Conservation (phyloP, 2,113 vertebrate species). For the Pelmatolapia mariae region DNA sequence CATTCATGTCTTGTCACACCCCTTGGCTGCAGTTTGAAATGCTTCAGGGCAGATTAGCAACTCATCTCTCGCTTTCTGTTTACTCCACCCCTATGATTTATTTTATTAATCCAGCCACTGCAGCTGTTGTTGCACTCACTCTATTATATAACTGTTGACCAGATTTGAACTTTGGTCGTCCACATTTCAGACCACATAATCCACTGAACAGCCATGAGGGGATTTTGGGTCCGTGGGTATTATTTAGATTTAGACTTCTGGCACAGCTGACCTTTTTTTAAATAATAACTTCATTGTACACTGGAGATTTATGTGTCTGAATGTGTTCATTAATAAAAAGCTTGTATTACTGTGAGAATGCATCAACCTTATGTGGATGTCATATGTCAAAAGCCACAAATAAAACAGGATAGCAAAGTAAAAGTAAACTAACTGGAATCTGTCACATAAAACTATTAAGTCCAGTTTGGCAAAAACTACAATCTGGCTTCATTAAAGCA, state of each 20-base stretch:
- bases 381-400: background rate
- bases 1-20: background rate
- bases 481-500: background rate
- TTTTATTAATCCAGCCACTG: background rate
- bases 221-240: background rate
- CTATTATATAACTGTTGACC: background rate
- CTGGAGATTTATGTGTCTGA: background rate
- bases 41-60: background rate
- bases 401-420: background rate
- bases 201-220: background rate
- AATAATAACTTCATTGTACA: background rate
- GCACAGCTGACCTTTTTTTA: background rate
- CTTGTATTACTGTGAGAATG: background rate
- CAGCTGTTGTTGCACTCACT: background rate
- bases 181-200: background rate
- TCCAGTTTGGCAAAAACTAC: background rate
- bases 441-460: background rate
- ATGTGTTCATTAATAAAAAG: background rate
- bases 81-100: constrained; percentile 9
- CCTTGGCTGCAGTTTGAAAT: background rate
- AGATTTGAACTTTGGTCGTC: background rate
- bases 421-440: background rate
- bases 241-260: background rate
- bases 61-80: background rate
- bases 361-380: background rate